Conservation (phyloP, 2,797 vertebrate species). For the Artibeus jamaicensis region DNA sequence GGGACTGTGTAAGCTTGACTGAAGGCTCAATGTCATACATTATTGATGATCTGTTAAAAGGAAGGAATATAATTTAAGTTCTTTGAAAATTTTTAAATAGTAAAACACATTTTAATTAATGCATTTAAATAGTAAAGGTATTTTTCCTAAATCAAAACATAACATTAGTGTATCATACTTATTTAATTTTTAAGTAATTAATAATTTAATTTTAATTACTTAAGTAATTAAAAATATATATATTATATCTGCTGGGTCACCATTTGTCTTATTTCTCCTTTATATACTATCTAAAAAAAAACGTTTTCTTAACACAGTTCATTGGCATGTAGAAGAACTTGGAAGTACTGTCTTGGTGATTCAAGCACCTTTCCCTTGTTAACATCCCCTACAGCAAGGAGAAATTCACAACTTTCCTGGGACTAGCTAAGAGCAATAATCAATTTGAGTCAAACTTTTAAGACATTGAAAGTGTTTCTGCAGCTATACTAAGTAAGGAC, state of each 20-base stretch:
- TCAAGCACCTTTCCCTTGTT: neutral
- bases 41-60: neutral
- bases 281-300: neutral
- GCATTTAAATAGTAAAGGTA: neutral
- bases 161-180: neutral
- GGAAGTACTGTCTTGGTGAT: neutral
- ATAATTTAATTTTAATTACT: neutral
- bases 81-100: constrained; percentile 8
- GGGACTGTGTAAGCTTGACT: neutral
- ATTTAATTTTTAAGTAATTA: neutral
- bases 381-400: neutral
- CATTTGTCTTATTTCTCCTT: neutral
- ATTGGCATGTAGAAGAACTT: neutral
- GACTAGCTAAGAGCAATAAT: neutral
- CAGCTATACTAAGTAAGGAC: neutral
- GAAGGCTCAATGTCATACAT: neutral
- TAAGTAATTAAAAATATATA: neutral
- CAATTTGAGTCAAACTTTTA: neutral
- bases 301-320: neutral
- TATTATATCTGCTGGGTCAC: neutral
- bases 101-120: neutral
- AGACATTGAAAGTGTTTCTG: neutral
- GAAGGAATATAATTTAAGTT: neutral
- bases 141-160: constrained; percentile 7
- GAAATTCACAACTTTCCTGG: neutral